phyloP scores from a whole-genome alignment of 1,140 invertebrate genomes.

The Papilio polytes region DNA sequence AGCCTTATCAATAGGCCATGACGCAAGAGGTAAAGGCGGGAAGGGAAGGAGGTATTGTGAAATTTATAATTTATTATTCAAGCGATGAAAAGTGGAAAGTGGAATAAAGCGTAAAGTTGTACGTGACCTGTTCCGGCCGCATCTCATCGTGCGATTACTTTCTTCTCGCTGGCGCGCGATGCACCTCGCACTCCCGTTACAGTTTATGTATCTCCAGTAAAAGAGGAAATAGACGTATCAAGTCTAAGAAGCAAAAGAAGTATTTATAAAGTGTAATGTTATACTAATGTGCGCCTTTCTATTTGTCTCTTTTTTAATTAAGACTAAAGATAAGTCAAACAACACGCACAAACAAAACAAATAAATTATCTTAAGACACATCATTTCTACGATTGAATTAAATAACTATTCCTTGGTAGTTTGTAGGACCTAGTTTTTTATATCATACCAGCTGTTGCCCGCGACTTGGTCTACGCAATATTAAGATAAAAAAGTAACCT shows the following conservation, averaged over 20 bases:
- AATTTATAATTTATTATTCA: conserved; percentile 78
- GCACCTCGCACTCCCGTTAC: conserved; percentile 23
- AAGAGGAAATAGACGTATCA: not conserved
- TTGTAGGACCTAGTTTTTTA: not conserved
- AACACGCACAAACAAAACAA: no score
- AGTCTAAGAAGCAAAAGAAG: not conserved
- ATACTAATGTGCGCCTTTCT: no score
- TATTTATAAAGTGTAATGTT: no score
- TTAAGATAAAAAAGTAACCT: no score
- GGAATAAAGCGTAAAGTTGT: conserved; percentile 70
- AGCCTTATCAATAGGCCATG: not conserved
- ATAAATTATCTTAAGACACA: not conserved
- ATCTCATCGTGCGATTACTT: conserved; percentile 62
- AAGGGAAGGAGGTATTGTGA: conserved; percentile 51
- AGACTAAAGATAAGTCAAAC: no score
- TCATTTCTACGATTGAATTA: not conserved
- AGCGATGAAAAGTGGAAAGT: conserved; percentile 75
- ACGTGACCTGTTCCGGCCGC: conserved; percentile 67
- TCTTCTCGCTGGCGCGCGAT: conserved; percentile 51
- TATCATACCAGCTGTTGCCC: no score
- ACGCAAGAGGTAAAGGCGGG: not conserved
- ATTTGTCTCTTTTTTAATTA: no score
- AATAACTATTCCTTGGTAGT: not conserved
- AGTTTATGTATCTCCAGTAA: conserved; percentile 39
- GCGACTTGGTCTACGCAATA: no score